A percentile compares a stretch with the other conserved stretches of the same genome.
These are phyloP conservation scores for Phoenicopterus ruber DNA, from an alignment of 2,113 vertebrate species.

Conservation along the genomic window DNA sequence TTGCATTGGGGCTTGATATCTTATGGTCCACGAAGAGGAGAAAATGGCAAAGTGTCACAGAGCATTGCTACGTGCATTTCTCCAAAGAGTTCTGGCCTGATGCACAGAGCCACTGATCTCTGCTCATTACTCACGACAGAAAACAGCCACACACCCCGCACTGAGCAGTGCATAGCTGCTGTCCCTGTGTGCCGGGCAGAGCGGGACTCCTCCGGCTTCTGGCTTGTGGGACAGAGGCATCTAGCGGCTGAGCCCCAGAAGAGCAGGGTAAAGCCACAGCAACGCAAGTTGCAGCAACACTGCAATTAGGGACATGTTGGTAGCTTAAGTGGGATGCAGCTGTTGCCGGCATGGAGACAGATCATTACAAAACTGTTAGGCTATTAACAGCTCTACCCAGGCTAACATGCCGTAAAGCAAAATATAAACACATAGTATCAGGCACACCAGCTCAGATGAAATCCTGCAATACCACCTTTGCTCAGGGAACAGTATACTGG, in stretches of 20 bases:
- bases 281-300: rapidly evolving
- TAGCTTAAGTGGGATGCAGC: background rate
- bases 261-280: background rate
- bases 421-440: background rate
- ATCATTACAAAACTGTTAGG: no score
- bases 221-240: background rate
- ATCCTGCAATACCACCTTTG: background rate
- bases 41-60: background rate
- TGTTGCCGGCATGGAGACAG: background rate
- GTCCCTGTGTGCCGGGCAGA: background rate
- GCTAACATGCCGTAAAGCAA: background rate
- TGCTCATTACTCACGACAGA: background rate
- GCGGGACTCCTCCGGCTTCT: background rate
- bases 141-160: rapidly evolving
- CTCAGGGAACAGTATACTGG: background rate
- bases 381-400: background rate
- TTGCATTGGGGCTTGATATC: rapidly evolving
- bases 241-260: background rate
- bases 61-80: background rate
- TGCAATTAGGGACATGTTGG: rapidly evolving
- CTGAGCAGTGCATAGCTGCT: rapidly evolving
- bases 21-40: rapidly evolving
- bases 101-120: background rate
- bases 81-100: background rate
- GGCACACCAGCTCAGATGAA: background rate